Percentiles rank a stretch among this genome's conserved stretches.
Conservation (phyloP, 1,140 invertebrate species). For the Ooceraea biroi region DNA sequence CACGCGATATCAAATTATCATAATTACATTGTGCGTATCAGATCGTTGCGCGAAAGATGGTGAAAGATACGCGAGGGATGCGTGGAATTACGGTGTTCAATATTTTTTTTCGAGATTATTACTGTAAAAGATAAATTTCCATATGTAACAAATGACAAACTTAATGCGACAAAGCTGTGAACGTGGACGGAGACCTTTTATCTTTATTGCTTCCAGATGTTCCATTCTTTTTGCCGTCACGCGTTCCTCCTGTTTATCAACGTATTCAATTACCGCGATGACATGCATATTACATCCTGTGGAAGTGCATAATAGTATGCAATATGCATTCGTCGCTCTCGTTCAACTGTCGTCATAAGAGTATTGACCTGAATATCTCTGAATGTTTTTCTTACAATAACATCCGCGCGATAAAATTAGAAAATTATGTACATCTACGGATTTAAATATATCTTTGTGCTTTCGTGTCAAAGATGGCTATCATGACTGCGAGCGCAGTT, state of each 20-base stretch:
- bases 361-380: background rate
- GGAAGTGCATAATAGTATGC: background rate
- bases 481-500: background rate
- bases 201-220: background rate
- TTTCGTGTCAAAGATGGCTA: constrained; percentile 12
- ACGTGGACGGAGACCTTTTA: background rate
- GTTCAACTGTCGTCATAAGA: constrained; percentile 17
- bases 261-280: constrained; percentile 37
- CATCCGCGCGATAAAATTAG: background rate
- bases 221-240: constrained; percentile 25
- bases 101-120: background rate
- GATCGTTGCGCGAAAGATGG: background rate
- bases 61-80: too few species aligned
- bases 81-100: background rate
- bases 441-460: background rate
- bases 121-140: constrained; percentile 11
- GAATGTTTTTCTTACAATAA: background rate
- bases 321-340: background rate
- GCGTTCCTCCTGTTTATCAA: constrained; percentile 30
- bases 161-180: background rate
- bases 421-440: constrained; percentile 26
- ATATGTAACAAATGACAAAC: background rate
- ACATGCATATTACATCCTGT: constrained; percentile 9
- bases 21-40: background rate
- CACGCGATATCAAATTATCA: constrained; percentile 23